phyloP scores from a whole-genome alignment of 2,113 vertebrate genomes.

The Platichthys stellatus region DNA sequence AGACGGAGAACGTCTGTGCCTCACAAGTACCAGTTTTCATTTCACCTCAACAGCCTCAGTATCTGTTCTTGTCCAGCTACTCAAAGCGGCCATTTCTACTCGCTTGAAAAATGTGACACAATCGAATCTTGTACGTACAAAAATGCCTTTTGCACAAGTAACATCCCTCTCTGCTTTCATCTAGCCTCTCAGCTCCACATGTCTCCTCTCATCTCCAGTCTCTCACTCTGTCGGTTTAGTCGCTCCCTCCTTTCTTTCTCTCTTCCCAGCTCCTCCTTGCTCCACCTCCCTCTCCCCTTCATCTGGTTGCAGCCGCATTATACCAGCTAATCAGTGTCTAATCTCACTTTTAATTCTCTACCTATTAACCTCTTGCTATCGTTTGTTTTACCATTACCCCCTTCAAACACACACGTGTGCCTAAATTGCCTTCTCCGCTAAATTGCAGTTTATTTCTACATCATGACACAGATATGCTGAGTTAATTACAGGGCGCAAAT shows the following conservation, averaged over 20 bases:
- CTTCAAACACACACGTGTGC: slow-evolving; percentile 24
- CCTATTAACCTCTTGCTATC: slow-evolving; percentile 81
- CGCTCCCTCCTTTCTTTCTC: background rate
- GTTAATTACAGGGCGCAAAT: slow-evolving; percentile 78
- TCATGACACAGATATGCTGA: slow-evolving; percentile 72
- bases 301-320: slow-evolving; percentile 38
- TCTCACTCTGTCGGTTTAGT: background rate
- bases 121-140: background rate
- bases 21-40: background rate
- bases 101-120: background rate
- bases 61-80: background rate
- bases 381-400: slow-evolving; percentile 82
- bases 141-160: background rate
- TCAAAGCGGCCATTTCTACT: background rate
- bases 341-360: slow-evolving; percentile 81
- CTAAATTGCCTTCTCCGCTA: slow-evolving; percentile 78
- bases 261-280: slow-evolving; percentile 4
- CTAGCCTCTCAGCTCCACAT: background rate
- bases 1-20: background rate
- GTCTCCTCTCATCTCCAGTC: background rate
- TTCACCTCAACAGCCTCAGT: background rate
- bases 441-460: slow-evolving; percentile 81
- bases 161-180: slow-evolving; percentile 16
- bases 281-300: slow-evolving; percentile 14
- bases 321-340: slow-evolving; percentile 74